Evolutionary conservation across 1,140 invertebrate genomes (phyloP).

Genomic region (Rhizoglyphus robini): DNA sequence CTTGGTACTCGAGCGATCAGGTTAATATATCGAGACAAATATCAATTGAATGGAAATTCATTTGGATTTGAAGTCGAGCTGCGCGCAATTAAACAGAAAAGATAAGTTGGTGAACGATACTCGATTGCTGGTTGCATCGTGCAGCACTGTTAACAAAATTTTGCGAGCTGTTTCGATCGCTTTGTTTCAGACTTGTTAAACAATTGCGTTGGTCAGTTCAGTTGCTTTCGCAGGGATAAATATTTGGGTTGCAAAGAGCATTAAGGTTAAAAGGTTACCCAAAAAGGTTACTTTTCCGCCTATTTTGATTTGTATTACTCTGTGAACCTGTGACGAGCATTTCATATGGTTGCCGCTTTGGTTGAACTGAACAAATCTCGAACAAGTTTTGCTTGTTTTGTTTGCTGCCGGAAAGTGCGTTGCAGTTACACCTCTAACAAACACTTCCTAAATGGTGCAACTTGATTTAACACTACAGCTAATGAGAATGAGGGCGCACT

Average conservation of each 20-base stretch:
- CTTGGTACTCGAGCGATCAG: no score
- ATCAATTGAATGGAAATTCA: no score
- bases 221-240: neutral
- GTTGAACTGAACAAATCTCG: neutral
- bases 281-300: neutral
- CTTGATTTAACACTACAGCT: conserved; percentile 6
- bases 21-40: no score
- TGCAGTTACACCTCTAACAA: neutral
- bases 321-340: neutral
- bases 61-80: no score
- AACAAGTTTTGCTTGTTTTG: neutral
- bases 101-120: no score
- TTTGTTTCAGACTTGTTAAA: no score
- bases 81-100: no score
- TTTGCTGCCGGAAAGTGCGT: neutral
- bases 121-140: no score
- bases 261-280: no score
- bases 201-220: neutral
- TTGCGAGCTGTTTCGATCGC: no score
- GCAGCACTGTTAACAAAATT: no score
- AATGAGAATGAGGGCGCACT: neutral
- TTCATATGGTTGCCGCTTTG: neutral
- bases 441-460: conserved; percentile 11
- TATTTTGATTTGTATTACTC: neutral
- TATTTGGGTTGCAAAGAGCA: conserved; percentile 5